Conservation (phyloP, 30 jellyfish, hydroid and myxozoan genomes). For the Euphysa ruthae region DNA sequence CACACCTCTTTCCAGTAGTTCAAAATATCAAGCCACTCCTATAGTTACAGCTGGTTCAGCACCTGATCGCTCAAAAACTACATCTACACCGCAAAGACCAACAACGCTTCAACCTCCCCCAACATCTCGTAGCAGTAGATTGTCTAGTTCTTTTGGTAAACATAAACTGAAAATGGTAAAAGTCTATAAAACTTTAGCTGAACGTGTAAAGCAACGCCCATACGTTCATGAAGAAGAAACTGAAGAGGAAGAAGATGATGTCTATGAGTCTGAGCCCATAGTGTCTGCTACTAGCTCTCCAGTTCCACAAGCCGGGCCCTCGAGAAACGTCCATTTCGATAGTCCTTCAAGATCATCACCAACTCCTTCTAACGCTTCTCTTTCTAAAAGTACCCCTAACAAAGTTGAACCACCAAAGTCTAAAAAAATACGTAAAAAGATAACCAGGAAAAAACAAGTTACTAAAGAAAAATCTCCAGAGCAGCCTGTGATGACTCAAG, state of each 20-base stretch:
- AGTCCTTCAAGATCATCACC: constrained; percentile 6
- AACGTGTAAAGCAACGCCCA: constrained; percentile 26
- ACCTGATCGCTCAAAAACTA: not conserved
- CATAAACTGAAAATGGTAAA: constrained; percentile 23
- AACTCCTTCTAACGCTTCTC: no score
- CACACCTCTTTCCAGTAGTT: not conserved
- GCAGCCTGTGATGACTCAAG: constrained; percentile 26
- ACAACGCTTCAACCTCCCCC: no score
- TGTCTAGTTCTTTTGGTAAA: constrained; percentile 2
- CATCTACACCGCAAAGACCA: not conserved
- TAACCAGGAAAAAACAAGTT: not conserved
- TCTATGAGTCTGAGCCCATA: not conserved
- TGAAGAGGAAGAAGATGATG: constrained; percentile 10
- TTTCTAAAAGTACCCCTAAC: not conserved
- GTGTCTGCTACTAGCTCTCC: no score
- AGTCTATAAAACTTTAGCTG: constrained; percentile 20
- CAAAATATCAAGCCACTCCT: constrained; percentile 4
- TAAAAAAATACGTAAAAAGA: not conserved
- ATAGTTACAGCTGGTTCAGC: not conserved
- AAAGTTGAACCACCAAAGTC: constrained; percentile 14
- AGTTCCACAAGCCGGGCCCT: not conserved
- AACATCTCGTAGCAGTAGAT: not conserved
- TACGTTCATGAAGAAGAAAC: not conserved
- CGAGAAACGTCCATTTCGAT: not conserved
- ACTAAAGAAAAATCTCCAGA: not conserved